Evolutionary conservation across 1,140 invertebrate species (phyloP), one percentile per base, ranked within the genome.

Genomic region (Mercenaria mercenaria): DNA sequence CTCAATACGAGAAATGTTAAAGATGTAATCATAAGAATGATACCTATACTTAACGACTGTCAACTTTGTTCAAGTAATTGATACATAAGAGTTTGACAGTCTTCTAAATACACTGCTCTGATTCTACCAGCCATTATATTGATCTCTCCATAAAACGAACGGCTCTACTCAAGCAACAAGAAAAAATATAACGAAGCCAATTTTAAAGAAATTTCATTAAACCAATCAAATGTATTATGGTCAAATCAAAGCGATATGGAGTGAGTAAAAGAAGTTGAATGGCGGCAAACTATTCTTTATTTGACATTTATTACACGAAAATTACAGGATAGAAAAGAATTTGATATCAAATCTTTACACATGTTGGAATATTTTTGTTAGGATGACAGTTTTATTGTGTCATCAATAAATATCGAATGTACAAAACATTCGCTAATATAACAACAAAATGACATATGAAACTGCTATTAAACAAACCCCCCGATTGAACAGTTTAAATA

Each of bases 351-450:
- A 69, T 26, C 61, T 34, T 67, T 67, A 83, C 81, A 61, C n/a
- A 37, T n/a, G 20, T 41, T 61, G 41, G 32, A 83, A 67, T 23
- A 56, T 67, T 43, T 29, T 82, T 29, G 34, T 34, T 41, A 47
- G 59, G 41, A 64, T 69, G 81, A 83, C 81, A 83, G 26, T 3
- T 83, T 83, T 83, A 83, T 83, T 67, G 81, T 32, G 56, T 64
- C 39, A 83, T 83, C 81, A 83, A 69, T 83, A 67, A 81, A 61
- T 81, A 81, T 81, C 79, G 50, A 81, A 81, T 81, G 50, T 20
- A 37, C 50, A 39, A 61, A 47, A 56, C 34, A 41, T 32, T n/a
- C 56, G 4, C 23, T 26, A 59, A 26, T 59, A 20, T 4, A 59
- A n/a, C 43, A 47, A 47, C 43, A 20, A 59, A 20, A 59, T n/a